phyloP scores from a whole-genome alignment of 2,113 vertebrate genomes.

The Lamprologus tigripictilis region DNA sequence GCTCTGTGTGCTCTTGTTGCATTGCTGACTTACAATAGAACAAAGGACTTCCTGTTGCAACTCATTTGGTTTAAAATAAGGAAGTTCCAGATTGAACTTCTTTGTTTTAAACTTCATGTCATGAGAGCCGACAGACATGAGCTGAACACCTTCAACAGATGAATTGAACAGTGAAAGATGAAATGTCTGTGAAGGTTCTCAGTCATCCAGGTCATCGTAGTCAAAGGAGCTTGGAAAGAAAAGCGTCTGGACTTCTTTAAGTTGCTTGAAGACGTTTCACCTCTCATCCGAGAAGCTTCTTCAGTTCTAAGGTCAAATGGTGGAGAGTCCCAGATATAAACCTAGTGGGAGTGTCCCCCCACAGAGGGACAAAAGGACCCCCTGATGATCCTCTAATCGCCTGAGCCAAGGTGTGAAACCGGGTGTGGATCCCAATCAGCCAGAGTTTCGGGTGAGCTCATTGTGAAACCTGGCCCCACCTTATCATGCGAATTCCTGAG shows the following conservation, averaged over 20 bases:
- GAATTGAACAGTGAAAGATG: neutral
- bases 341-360: fast-evolving
- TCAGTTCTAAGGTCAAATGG: too few species aligned
- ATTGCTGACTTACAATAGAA: neutral
- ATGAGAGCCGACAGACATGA: neutral
- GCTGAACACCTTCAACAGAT: neutral
- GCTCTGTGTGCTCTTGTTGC: fast-evolving
- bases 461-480: too few species aligned
- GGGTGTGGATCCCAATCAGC: too few species aligned
- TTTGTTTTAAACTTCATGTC: neutral
- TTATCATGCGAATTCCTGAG: fast-evolving
- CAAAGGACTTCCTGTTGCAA: neutral
- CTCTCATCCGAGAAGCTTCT: fast-evolving
- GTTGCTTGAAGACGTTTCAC: fast-evolving
- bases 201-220: fast-evolving
- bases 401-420: fast-evolving
- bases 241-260: neutral
- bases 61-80: neutral
- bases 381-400: too few species aligned
- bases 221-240: fast-evolving
- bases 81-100: neutral
- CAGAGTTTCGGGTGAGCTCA: fast-evolving
- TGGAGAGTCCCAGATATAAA: fast-evolving
- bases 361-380: too few species aligned
- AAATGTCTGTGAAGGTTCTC: neutral